A percentile compares a stretch with the other conserved stretches of the same genome.
These are phyloP conservation scores for Huso huso DNA, from an alignment of 2,797 vertebrate species.

Conservation along the genomic window DNA sequence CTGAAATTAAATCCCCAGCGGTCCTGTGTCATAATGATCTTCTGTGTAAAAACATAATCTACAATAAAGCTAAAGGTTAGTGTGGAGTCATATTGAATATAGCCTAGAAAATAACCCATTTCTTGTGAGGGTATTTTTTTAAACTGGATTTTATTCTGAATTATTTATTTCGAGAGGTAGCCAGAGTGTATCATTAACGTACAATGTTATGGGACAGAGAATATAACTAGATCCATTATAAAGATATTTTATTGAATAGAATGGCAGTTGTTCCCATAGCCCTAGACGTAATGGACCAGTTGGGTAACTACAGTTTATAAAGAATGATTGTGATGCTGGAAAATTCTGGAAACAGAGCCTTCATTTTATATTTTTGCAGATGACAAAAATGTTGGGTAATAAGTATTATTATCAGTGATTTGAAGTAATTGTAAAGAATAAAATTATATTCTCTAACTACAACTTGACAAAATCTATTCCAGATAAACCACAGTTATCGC, in stretches of 20 bases:
- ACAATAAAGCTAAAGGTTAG: slow-evolving; percentile 40
- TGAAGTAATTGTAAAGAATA: slow-evolving; percentile 2
- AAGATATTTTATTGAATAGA: slow-evolving; percentile 21
- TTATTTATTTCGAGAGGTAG: slow-evolving; percentile 49
- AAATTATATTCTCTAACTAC: background rate
- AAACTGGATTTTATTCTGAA: slow-evolving; percentile 43
- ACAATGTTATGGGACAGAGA: slow-evolving; percentile 38
- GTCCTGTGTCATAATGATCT: slow-evolving; percentile 46
- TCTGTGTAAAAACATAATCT: slow-evolving; percentile 60
- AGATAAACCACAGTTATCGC: background rate
- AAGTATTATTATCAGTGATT: slow-evolving; percentile 10
- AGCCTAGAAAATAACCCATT: slow-evolving; percentile 32
- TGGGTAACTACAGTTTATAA: slow-evolving; percentile 15
- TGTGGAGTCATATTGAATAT: slow-evolving; percentile 18
- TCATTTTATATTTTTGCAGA: slow-evolving; percentile 8
- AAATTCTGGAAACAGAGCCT: slow-evolving; percentile 8
- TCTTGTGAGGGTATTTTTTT: slow-evolving; percentile 35
- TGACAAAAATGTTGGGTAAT: slow-evolving; percentile 6
- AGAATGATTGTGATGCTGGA: slow-evolving; percentile 12
- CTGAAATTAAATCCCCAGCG: slow-evolving; percentile 34
- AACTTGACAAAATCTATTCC: background rate
- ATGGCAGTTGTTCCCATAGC: slow-evolving; percentile 14
- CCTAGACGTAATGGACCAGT: background rate
- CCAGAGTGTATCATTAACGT: slow-evolving; percentile 51
- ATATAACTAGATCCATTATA: slow-evolving; percentile 27